Base-by-base conservation (phyloP, 2,888 invertebrate genomes). In the Xylophagus ater region DNA sequence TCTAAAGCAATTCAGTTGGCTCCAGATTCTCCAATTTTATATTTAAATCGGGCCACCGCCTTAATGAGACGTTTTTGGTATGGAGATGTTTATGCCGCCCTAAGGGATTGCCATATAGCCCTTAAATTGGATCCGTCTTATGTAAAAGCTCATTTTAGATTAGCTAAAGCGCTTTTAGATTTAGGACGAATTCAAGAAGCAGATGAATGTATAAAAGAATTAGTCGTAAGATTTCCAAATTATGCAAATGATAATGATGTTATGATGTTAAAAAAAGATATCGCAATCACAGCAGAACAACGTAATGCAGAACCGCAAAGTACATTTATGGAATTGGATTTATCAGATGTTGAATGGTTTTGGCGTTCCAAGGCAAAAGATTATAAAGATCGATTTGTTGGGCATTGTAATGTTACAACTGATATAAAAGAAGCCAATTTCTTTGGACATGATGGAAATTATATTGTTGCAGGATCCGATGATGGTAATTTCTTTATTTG, bases 341-440 rank as follows among this genome's bases (percentile, higher is more conserved):
- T 40, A 8, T 44, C 45, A 6, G 42, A 40, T 18, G 24, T 19
- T 12, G 45, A 44, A 37, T 24, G 13, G 51, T 52, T 51, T 15
- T 69, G 78, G 58, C 71, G 82, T 6, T 58, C 63, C 2, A 53
- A 68, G 1, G 78, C 84, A 0, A 66, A 68, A 43, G 96, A 96
- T 67, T 94, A 89, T 65, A 70, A 76, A 49, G 69, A 73, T 47
- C 69, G 94, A 37, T 93, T 83, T 69, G 78, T 89, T 48, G 97
- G 97, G 0, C 94, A 94, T 62, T 92, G 93, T 59, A 97, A 97
- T 66, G 92, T 89, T n/a, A 93, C 93, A 20, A 98, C 97, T 0
- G 97, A 98, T 61, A 98, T 98, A 50, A 98, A 97, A 65, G 92
- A 93, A 65, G 90, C 90, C 20, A 89, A 81, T 59, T 94, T 87